A percentile compares a stretch with the other conserved stretches of the same genome.
Conservation (phyloP, 2,797 vertebrate species). For the Eospalax fontanierii region DNA sequence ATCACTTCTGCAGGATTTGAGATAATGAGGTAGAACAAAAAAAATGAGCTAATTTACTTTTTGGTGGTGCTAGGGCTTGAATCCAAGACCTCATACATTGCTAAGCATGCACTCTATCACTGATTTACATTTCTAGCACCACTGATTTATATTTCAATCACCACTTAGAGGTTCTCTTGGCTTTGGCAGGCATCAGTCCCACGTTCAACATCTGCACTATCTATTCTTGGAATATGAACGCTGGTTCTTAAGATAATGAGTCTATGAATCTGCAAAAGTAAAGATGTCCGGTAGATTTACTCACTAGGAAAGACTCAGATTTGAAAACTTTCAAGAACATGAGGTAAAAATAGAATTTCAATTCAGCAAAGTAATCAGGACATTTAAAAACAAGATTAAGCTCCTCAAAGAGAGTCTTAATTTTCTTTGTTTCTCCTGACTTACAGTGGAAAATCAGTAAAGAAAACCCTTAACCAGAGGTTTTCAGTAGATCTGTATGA, state of each 20-base stretch:
- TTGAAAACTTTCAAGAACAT: conserved; percentile 32
- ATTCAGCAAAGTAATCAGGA: conserved; percentile 20
- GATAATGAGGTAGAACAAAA: conserved; percentile 55
- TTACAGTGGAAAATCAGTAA: neutral
- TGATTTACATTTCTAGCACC: neutral
- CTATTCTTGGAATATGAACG: neutral
- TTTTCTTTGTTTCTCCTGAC: conserved; percentile 20
- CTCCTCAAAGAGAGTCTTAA: conserved; percentile 49
- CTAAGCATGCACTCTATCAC: neutral
- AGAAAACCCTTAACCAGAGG: conserved; percentile 30
- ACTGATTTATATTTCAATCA: conserved; percentile 37
- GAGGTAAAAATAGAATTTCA: conserved; percentile 29
- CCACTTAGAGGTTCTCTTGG: neutral
- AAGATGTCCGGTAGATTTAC: conserved; percentile 35
- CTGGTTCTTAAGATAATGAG: neutral
- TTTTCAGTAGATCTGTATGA: conserved; percentile 9
- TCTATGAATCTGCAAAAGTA: conserved; percentile 16
- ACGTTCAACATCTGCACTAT: conserved; percentile 4
- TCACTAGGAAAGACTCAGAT: conserved; percentile 1
- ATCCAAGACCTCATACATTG: neutral
- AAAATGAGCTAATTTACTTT: conserved; percentile 53
- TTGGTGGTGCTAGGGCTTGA: neutral
- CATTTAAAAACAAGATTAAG: conserved; percentile 31
- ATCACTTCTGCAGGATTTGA: conserved; percentile 46
- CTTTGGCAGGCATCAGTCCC: neutral